phyloP scores from a whole-genome alignment of 2,888 invertebrate species.

The Augochlorella aurata region DNA sequence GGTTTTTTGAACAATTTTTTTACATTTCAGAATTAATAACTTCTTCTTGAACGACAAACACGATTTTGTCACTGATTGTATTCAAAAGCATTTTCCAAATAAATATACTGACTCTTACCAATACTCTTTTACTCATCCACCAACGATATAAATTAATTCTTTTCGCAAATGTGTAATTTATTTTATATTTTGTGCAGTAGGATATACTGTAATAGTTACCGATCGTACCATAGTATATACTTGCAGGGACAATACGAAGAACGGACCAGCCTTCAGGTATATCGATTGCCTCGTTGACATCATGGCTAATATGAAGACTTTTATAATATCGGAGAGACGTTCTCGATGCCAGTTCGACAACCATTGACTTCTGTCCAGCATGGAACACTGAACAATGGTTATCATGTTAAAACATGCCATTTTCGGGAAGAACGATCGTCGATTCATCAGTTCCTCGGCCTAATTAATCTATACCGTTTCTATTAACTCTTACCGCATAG shows the following conservation, averaged over 20 bases:
- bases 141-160: too few species aligned
- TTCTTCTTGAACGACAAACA: too few species aligned
- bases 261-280: conserved; percentile 68
- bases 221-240: conserved; percentile 68
- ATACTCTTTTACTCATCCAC: too few species aligned
- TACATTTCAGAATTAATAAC: too few species aligned
- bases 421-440: background rate
- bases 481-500: conserved; percentile 62
- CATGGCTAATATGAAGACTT: conserved; percentile 63
- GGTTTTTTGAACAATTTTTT: too few species aligned
- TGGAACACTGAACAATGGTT: conserved; percentile 31
- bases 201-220: background rate
- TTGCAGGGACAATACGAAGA: conserved; percentile 69
- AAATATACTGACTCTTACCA: too few species aligned
- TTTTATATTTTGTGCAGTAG: too few species aligned
- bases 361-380: conserved; percentile 66
- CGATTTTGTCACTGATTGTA: too few species aligned
- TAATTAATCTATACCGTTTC: conserved; percentile 9
- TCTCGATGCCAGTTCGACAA: conserved; percentile 69
- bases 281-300: conserved; percentile 64
- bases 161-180: too few species aligned
- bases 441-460: background rate
- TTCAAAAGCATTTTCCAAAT: too few species aligned
- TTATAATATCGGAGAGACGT: conserved; percentile 28
- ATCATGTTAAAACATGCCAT: background rate